phyloP scores from a whole-genome alignment of 2,113 vertebrate genomes.

The Physeter macrocephalus region DNA sequence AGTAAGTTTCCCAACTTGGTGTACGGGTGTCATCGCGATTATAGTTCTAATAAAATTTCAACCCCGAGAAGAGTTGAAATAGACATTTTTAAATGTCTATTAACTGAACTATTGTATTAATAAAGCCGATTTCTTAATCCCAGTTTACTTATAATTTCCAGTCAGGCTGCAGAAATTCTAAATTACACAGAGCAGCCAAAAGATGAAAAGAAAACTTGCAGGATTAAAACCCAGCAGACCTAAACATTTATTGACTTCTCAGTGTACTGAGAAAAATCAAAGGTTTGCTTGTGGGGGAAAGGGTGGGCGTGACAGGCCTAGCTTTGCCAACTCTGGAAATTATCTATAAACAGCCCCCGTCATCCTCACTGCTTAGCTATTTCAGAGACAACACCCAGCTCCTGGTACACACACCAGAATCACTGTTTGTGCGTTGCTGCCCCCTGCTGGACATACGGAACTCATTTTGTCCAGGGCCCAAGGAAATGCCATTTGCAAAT shows the following conservation, averaged over 20 bases:
- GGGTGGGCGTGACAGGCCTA: neutral
- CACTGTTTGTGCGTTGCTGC: conserved; percentile 37
- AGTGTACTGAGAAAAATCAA: conserved; percentile 39
- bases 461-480: neutral
- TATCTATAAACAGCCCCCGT: neutral
- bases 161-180: conserved; percentile 71
- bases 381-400: neutral
- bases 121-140: conserved; percentile 75
- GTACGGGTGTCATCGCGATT: neutral
- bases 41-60: conserved; percentile 43
- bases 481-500: conserved; percentile 34
- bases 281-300: neutral
- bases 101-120: conserved; percentile 58
- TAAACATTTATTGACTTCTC: conserved; percentile 67
- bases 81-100: conserved; percentile 22
- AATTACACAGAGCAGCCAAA: conserved; percentile 70
- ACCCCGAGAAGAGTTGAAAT: neutral
- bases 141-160: conserved; percentile 78
- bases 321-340: conserved; percentile 4
- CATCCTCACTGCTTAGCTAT: neutral
- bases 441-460: conserved; percentile 53
- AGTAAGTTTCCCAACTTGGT: neutral
- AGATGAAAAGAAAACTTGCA: conserved; percentile 74
- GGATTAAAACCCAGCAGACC: conserved; percentile 68
- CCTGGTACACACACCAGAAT: neutral